A percentile compares a stretch with the other conserved stretches of the same genome.
These are phyloP conservation scores for Odontesthes bonariensis DNA, from an alignment of 2,113 vertebrate species.

Conservation along the genomic window DNA sequence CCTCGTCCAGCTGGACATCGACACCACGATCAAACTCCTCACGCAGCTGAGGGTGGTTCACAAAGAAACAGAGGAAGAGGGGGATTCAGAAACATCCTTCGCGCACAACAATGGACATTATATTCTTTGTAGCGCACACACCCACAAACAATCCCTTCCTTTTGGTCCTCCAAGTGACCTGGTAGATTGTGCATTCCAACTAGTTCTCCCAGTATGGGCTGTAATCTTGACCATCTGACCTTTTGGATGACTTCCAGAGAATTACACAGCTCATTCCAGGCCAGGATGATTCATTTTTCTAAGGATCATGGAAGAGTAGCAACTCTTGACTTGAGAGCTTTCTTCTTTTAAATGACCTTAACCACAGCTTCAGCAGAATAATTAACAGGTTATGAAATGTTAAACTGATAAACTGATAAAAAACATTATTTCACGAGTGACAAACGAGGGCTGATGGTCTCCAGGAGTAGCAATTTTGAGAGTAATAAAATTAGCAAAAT, in stretches of 20 bases:
- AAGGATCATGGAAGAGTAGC: background rate
- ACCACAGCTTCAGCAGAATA: background rate
- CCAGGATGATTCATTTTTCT: background rate
- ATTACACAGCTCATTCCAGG: background rate
- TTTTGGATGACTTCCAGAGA: constrained; percentile 34
- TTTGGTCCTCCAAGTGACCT: constrained; percentile 14
- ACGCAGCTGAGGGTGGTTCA: constrained; percentile 83
- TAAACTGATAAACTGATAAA: too few species aligned
- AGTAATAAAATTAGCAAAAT: too few species aligned
- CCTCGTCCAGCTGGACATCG: constrained; percentile 91
- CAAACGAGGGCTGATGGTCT: too few species aligned
- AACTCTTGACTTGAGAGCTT: background rate
- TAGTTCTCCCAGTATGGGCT: constrained; percentile 21
- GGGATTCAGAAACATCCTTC: constrained; percentile 47
- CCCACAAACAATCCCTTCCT: constrained; percentile 32
- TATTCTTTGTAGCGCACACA: constrained; percentile 14
- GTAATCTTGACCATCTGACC: constrained; percentile 32
- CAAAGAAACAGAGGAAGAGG: constrained; percentile 19
- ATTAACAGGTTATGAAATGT: background rate
- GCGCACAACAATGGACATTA: constrained; percentile 41
- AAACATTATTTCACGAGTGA: background rate
- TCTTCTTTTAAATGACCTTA: background rate
- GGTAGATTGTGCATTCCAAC: constrained; percentile 8
- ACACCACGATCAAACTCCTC: constrained; percentile 95
- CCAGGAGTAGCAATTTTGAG: too few species aligned